Conservation (phyloP, 2,797 vertebrate species). For the Choloepus didactylus region DNA sequence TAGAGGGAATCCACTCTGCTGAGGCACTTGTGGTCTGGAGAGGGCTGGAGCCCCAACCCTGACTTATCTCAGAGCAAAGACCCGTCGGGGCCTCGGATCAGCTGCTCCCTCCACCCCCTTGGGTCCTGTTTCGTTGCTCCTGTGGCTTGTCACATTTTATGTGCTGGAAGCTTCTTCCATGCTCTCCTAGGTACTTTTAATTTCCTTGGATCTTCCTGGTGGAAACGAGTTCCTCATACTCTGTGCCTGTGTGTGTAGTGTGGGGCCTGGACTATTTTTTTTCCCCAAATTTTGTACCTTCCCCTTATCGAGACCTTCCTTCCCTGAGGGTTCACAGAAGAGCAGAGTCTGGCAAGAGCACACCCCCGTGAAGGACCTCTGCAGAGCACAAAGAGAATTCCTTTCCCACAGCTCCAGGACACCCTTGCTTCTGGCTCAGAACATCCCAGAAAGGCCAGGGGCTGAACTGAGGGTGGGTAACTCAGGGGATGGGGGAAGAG, state of each 20-base stretch:
- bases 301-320: too few species aligned
- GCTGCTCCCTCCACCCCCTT: background rate
- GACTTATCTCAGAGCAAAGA: background rate
- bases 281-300: background rate
- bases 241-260: accelerated
- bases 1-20: background rate
- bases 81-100: background rate
- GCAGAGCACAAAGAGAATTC: background rate
- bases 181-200: background rate
- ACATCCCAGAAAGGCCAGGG: background rate
- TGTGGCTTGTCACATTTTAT: background rate
- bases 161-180: background rate
- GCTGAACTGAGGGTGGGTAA: background rate
- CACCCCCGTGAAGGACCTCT: background rate
- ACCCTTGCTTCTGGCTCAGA: background rate
- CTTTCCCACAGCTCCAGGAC: background rate
- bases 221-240: background rate
- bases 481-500: too few species aligned
- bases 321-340: background rate
- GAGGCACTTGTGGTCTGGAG: background rate
- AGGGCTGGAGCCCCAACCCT: background rate
- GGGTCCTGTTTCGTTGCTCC: background rate
- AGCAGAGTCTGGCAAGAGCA: background rate
- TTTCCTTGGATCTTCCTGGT: background rate
- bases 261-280: background rate